Conservation (phyloP, 2,113 vertebrate species). For the Cyprinus carpio region DNA sequence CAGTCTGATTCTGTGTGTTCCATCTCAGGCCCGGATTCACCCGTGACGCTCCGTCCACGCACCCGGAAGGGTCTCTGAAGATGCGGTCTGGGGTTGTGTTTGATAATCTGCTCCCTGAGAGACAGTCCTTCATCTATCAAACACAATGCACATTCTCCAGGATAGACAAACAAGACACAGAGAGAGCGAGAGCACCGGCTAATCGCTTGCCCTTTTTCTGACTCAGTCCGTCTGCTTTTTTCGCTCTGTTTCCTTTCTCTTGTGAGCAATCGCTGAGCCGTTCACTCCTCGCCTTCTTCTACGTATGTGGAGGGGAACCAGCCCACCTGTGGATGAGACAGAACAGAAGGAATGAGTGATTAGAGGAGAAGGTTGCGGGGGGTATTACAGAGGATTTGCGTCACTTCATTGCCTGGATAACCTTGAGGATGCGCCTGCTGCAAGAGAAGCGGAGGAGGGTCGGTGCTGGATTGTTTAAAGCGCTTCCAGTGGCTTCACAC, state of each 20-base stretch:
- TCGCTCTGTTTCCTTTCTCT: slow-evolving; percentile 36
- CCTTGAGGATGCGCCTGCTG: slow-evolving; percentile 7
- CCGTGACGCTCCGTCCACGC: not conserved
- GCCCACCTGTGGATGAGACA: slow-evolving; percentile 80
- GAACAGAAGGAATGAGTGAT: not conserved
- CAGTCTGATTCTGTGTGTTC: slow-evolving; percentile 36
- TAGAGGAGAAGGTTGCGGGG: not conserved
- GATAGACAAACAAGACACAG: slow-evolving; percentile 6
- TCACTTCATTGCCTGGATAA: slow-evolving; percentile 21
- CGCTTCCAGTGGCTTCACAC: not conserved
- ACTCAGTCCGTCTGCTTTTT: not conserved
- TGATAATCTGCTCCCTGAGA: slow-evolving; percentile 24
- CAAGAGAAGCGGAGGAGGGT: not conserved
- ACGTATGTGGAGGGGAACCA: slow-evolving; percentile 99
- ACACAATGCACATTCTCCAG: not conserved
- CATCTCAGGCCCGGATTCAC: not conserved
- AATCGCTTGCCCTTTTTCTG: not conserved
- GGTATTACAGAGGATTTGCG: slow-evolving; percentile 30
- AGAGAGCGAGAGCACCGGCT: not conserved
- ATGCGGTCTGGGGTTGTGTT: slow-evolving; percentile 19
- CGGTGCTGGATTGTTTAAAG: not conserved
- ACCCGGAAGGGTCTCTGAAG: not conserved
- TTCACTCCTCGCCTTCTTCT: slow-evolving; percentile 91
- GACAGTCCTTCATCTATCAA: slow-evolving; percentile 10
- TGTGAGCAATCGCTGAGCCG: not conserved